Evolutionary conservation across 2,797 vertebrate genomes (phyloP).

Genomic region (Muscicapa comitata): DNA sequence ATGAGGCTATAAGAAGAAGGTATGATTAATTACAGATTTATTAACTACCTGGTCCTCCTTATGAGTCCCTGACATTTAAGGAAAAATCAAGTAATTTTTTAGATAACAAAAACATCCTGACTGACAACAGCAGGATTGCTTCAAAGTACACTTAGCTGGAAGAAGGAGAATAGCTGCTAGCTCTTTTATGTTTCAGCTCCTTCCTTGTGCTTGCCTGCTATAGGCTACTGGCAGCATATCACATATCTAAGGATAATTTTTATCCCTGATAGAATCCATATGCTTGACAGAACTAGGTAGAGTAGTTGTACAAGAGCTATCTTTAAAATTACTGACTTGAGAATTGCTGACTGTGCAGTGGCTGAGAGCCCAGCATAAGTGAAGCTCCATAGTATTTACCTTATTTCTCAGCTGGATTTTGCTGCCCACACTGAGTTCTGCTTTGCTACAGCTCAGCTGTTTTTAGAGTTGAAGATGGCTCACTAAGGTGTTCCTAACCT

Average conservation of each 20-base stretch:
- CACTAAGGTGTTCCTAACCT: background rate
- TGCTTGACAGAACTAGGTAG: background rate
- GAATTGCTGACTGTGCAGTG: background rate
- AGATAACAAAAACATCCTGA: background rate
- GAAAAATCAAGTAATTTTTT: background rate
- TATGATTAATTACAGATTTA: background rate
- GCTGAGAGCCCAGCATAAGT: background rate
- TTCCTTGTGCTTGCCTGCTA: background rate
- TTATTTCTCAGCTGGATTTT: background rate
- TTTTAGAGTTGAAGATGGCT: background rate
- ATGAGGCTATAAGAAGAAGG: background rate
- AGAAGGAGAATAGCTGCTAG: background rate
- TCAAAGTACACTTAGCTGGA: background rate
- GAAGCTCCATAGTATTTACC: background rate
- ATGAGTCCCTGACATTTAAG: background rate
- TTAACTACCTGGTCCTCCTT: background rate
- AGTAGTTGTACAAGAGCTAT: background rate
- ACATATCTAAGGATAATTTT: background rate
- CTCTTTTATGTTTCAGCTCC: background rate
- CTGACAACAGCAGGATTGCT: background rate
- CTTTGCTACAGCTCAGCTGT: background rate
- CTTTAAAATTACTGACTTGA: background rate
- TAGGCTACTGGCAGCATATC: background rate
- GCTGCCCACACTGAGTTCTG: background rate
- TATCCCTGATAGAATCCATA: background rate